Base-by-base conservation (phyloP, 2,113 vertebrate genomes). In the Thamnaconus septentrionalis region DNA sequence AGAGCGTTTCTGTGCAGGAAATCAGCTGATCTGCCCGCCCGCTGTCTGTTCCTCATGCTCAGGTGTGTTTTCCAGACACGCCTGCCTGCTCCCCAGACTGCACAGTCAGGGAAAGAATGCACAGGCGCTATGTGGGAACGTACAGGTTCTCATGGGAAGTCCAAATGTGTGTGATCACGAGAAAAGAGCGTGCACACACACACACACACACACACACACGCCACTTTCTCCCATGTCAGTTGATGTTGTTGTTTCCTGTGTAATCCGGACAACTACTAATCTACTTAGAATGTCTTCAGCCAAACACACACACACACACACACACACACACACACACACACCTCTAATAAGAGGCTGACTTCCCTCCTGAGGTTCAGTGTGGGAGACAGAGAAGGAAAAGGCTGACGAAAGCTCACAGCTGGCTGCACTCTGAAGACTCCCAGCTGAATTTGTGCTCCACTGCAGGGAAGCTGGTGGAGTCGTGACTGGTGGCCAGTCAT, bases 351-450 rank as follows among this genome's bases (percentile, higher is more conserved):
- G 61, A 53, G 54, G 50, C 67, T 48, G 53, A 59, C 52, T 62
- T 51, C 65, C 73, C 76, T 76, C 70, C 8, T n/a, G 76, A 41
- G 76, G 62, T 65, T 73, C 56, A 75, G 75, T 55, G 66, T 63
- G 58, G 74, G 53, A 55, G 54, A 7, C 47, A 46, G 31, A 10
- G 31, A 41, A 51, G 54, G 52, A 60, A 72, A 46, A 53, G 50
- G 0, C 64, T 82, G 82, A 88, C 73, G 53, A 9, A 80, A 78
- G 66, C 62, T 61, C 78, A 83, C 86, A 88, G 84, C 82, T 88
- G 86, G 66, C 61, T 59, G 69, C 18, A 31, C 18, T 31, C 18
- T 31, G 18, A 31, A 31, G 18, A 31, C 18, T 71, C 64, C 47
- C 54, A 55, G 53, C 51, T 64, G 42, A 53, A 52, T 72, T 56